Base-by-base conservation (phyloP, 1,140 invertebrate species). In the Aphelenchoides avenae region DNA sequence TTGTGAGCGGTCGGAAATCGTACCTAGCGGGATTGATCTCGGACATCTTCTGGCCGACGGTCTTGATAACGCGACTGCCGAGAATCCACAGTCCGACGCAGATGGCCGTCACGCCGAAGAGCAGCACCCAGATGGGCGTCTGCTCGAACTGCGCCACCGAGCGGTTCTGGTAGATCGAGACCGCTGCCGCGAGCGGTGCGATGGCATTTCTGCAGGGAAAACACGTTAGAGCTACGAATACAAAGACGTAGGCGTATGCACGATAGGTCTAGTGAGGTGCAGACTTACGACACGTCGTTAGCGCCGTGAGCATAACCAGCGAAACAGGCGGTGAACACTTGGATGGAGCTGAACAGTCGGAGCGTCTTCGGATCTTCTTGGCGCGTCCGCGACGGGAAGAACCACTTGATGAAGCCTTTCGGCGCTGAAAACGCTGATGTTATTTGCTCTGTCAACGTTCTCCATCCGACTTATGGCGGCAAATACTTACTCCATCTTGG, bases 11-110 rank as follows among this genome's bases (percentile, higher is more conserved):
- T 50, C 13, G 15, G 18, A 50, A 11, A 9, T 9, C 20, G 13
- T 29, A 50, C 60, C 34, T 91, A 77, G 2, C 81, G 81, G 68
- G 64, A 52, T 64, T 66, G 13, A 64, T 67, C 18, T 49, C 36
- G 26, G 52, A 39, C 20, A 64, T 67, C 39, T 48, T 40, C 20
- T 68, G 24, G 5, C 62, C 62, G 39, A 64, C 49, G 34, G 62
- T 64, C n/a, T 90, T 85, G 62, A 96, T 96, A 31, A 97, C 93
- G 40, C 87, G 82, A 11, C 89, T 81, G 36, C 91, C 91, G 87
- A 89, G 91, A 13, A 92, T 75, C 88, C 91, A 96, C 27, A 96
- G 82, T 13, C 92, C 92, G 5, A 90, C 79, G 1, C 89, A 88
- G 71, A 95, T 95, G 13, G 91, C 91, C 43, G 91, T 15, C 6